These are phyloP conservation scores for Bungarus multicinctus DNA, from an alignment of 2,113 vertebrate species.

Conservation along the genomic window DNA sequence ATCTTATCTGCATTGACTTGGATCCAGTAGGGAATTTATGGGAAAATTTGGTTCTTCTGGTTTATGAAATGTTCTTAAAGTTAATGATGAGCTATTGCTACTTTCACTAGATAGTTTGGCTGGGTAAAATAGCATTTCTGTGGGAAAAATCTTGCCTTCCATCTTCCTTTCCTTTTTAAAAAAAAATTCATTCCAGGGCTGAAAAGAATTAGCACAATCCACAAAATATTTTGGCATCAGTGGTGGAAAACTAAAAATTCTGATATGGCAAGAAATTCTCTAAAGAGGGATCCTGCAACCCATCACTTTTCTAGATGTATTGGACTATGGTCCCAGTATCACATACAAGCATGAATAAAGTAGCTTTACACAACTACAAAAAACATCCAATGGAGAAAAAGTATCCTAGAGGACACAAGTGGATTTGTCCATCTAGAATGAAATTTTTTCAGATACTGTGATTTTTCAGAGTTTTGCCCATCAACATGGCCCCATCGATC, in stretches of 20 bases:
- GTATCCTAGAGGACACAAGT: background rate
- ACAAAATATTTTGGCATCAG: background rate
- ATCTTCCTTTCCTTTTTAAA: background rate
- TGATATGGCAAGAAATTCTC: background rate
- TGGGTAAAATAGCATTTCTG: background rate
- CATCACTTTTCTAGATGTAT: background rate
- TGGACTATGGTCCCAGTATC: background rate
- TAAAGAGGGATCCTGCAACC: background rate
- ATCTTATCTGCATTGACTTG: background rate
- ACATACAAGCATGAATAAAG: background rate
- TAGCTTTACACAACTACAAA: background rate
- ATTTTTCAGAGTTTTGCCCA: background rate
- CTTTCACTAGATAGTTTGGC: background rate
- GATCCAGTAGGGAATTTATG: background rate
- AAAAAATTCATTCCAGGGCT: background rate
- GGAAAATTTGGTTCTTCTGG: background rate
- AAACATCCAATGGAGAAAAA: background rate
- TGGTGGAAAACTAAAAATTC: background rate
- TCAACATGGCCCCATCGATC: background rate
- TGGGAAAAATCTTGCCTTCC: no score
- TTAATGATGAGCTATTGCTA: background rate
- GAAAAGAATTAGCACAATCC: background rate
- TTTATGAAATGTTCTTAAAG: background rate
- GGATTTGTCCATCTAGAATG: background rate
- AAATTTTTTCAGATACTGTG: background rate